phyloP scores from a whole-genome alignment of 2,888 invertebrate species.

The Parochlus steinenii region DNA sequence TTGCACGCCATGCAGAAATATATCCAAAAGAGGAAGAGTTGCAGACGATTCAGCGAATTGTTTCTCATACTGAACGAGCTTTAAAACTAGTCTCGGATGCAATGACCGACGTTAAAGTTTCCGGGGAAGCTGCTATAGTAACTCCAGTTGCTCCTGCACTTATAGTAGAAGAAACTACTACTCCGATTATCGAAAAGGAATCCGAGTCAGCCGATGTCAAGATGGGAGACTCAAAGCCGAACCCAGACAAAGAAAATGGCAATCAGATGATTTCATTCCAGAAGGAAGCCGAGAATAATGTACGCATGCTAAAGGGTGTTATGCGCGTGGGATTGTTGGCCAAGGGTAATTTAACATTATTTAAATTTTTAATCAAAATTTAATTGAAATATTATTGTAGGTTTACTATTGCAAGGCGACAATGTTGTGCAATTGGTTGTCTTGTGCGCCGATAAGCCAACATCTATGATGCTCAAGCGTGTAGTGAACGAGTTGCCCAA shows the following conservation, averaged over 20 bases:
- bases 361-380: not conserved
- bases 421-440: conserved; percentile 83
- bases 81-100: conserved; percentile 88
- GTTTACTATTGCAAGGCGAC: conserved; percentile 79
- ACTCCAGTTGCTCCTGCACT: conserved; percentile 19
- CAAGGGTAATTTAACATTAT: conserved; percentile 32
- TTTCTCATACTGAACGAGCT: conserved; percentile 84
- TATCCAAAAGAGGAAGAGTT: conserved; percentile 85
- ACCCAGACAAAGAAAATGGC: conserved; percentile 34
- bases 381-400: conserved; percentile 26
- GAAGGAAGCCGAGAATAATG: conserved; percentile 42
- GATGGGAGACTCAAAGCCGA: conserved; percentile 18
- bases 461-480: conserved; percentile 67
- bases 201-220: conserved; percentile 13
- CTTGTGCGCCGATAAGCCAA: conserved; percentile 88
- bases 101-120: conserved; percentile 40
- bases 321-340: conserved; percentile 90
- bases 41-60: conserved; percentile 78
- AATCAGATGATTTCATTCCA: conserved; percentile 61
- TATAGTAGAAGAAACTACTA: conserved; percentile 24
- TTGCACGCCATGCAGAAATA: conserved; percentile 82
- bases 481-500: conserved; percentile 71
- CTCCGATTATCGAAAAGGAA: conserved; percentile 25
- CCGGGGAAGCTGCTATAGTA: conserved; percentile 1
- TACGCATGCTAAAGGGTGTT: conserved; percentile 80